Percentiles rank a stretch among this genome's conserved stretches.
These are phyloP conservation scores for Lamproptera curius DNA, from an alignment of 2,888 invertebrate genomes.

Conservation along the genomic window DNA sequence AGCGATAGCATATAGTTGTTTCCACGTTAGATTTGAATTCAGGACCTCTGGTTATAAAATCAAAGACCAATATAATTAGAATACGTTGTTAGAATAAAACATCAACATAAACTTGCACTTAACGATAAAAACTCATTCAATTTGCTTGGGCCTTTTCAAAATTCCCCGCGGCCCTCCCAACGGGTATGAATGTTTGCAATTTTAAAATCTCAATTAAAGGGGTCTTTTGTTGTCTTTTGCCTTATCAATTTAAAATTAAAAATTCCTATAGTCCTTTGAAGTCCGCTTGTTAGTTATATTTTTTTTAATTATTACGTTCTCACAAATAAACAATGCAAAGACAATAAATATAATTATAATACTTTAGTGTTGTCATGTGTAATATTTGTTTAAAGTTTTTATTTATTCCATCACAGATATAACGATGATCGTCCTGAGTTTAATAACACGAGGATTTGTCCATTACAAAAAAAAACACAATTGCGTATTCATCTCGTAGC, in stretches of 20 bases:
- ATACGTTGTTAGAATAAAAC: too few relatives aligned
- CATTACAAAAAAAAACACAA: slow-evolving; percentile 24
- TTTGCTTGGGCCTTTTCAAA: background rate
- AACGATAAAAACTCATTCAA: background rate
- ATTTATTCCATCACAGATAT: background rate
- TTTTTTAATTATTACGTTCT: background rate
- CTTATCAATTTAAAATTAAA: too few relatives aligned
- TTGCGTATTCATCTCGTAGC: slow-evolving; percentile 28
- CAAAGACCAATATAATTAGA: too few relatives aligned
- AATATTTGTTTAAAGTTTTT: background rate
- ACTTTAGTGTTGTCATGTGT: background rate
- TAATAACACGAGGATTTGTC: background rate
- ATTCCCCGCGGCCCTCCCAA: background rate
- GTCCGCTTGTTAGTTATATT: too few relatives aligned
- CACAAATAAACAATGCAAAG: background rate
- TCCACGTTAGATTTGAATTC: background rate
- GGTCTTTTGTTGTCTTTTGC: too few relatives aligned
- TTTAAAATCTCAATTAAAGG: background rate
- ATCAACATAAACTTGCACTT: too few relatives aligned
- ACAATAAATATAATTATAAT: background rate
- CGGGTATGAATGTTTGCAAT: background rate
- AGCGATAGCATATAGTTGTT: background rate
- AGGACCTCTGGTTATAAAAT: too few relatives aligned
- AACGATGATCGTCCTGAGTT: too few relatives aligned
- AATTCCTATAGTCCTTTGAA: too few relatives aligned